phyloP scores from a whole-genome alignment of 2,797 vertebrate species.

The Crenuchus spilurus region DNA sequence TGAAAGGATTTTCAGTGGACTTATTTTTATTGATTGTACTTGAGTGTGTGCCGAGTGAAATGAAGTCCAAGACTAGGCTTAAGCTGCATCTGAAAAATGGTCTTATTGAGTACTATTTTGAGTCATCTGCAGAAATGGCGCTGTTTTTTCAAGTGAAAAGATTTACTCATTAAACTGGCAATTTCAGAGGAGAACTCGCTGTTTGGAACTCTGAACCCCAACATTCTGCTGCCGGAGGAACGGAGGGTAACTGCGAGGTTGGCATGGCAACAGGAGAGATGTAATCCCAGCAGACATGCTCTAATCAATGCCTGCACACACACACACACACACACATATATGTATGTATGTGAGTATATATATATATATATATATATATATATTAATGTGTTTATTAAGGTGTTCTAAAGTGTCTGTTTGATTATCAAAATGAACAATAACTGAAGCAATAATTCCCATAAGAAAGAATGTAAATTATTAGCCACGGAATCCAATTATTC shows the following conservation, averaged over 20 bases:
- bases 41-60: constrained; percentile 7
- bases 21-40: not conserved
- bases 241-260: constrained; percentile 91
- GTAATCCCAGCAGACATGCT: constrained; percentile 91
- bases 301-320: constrained; percentile 89
- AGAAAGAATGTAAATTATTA: too few relatives aligned
- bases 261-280: constrained; percentile 92
- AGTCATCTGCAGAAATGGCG: not conserved
- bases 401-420: too few relatives aligned
- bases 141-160: constrained; percentile 55
- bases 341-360: not conserved
- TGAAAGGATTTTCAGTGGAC: not conserved
- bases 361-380: constrained; percentile 1
- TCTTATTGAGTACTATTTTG: not conserved
- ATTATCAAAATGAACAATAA: too few relatives aligned
- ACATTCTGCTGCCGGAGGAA: constrained; percentile 92
- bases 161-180: constrained; percentile 86
- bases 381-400: not conserved
- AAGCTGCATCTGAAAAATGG: not conserved
- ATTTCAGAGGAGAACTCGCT: constrained; percentile 87
- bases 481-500: too few relatives aligned
- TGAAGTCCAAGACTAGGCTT: constrained; percentile 1
- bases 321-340: constrained; percentile 70
- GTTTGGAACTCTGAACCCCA: constrained; percentile 88
- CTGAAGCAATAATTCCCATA: too few relatives aligned